These are phyloP conservation scores for Gobio occitaniae DNA, from an alignment of 2,797 vertebrate species.

Conservation along the genomic window DNA sequence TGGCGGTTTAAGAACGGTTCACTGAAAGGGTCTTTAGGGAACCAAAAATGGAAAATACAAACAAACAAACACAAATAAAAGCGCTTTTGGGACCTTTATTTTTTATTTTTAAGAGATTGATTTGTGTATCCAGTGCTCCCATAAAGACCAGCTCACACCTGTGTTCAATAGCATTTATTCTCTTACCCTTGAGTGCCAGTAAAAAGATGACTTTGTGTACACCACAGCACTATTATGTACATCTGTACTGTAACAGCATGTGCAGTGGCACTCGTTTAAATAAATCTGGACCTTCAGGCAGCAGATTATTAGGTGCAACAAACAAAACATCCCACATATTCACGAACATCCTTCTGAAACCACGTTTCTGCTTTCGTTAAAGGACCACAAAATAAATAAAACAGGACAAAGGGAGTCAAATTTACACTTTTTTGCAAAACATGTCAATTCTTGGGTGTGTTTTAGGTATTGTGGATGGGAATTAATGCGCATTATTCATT, in stretches of 20 bases:
- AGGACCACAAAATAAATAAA: background rate
- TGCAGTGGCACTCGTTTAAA: slow-evolving; percentile 33
- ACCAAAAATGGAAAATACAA: background rate
- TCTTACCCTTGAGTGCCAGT: slow-evolving; percentile 32
- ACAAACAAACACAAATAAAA: background rate
- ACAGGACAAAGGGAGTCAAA: background rate
- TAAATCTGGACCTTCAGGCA: slow-evolving; percentile 26
- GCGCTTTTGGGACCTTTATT: background rate
- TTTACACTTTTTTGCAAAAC: background rate
- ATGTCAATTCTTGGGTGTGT: background rate
- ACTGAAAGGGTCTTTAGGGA: no score
- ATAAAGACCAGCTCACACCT: background rate
- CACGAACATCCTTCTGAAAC: background rate
- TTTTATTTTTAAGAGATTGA: background rate
- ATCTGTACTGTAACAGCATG: slow-evolving; percentile 50
- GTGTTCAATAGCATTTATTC: slow-evolving; percentile 41
- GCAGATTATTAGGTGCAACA: background rate
- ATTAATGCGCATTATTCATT: background rate
- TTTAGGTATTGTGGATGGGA: background rate
- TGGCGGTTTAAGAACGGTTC: no score
- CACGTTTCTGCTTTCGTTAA: background rate
- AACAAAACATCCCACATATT: slow-evolving; percentile 9
- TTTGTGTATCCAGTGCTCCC: background rate
- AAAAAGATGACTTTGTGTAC: slow-evolving; percentile 36
- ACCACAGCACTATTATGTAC: slow-evolving; percentile 60